Percentiles rank a stretch among this genome's conserved stretches.
Evolutionary conservation across 1,140 invertebrate species (phyloP).

Genomic region (Venustaconcha ellipsiformis): DNA sequence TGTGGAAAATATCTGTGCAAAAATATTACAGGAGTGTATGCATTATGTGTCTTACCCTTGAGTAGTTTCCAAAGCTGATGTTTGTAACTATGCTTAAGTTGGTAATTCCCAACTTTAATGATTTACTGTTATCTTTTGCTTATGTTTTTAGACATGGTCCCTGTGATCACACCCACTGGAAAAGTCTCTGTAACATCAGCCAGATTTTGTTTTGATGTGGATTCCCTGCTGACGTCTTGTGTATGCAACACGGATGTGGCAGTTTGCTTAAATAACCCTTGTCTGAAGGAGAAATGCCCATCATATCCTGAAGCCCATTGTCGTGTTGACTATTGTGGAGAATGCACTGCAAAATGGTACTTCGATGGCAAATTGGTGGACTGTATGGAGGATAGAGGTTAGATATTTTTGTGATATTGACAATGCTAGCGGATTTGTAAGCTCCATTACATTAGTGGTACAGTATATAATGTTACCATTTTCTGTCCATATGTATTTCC

Average conservation of each 20-base stretch:
- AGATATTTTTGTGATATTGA: not conserved
- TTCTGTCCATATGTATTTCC: no score
- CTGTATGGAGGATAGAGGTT: slow-evolving; percentile 48
- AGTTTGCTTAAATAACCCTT: slow-evolving; percentile 48
- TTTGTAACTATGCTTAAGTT: not conserved
- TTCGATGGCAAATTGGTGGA: slow-evolving; percentile 44
- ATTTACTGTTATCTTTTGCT: not conserved
- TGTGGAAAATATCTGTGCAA: not conserved
- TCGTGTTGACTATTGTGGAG: slow-evolving; percentile 46
- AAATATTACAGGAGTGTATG: not conserved
- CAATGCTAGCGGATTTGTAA: no score
- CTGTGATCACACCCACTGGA: slow-evolving; percentile 11
- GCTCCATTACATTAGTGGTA: no score
- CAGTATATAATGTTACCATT: no score
- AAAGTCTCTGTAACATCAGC: slow-evolving; percentile 27
- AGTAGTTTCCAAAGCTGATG: not conserved
- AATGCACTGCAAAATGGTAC: slow-evolving; percentile 49
- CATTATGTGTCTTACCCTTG: not conserved
- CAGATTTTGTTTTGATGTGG: slow-evolving; percentile 54
- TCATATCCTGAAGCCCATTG: slow-evolving; percentile 54
- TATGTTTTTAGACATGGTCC: slow-evolving; percentile 39
- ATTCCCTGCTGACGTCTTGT: slow-evolving; percentile 46
- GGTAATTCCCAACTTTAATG: not conserved
- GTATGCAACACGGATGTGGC: slow-evolving; percentile 38
- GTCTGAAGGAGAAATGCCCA: slow-evolving; percentile 40